Evolutionary conservation across 1,140 invertebrate species (phyloP), one percentile per base, ranked within the genome.

Genomic region (Proctacanthus coquilletti): DNA sequence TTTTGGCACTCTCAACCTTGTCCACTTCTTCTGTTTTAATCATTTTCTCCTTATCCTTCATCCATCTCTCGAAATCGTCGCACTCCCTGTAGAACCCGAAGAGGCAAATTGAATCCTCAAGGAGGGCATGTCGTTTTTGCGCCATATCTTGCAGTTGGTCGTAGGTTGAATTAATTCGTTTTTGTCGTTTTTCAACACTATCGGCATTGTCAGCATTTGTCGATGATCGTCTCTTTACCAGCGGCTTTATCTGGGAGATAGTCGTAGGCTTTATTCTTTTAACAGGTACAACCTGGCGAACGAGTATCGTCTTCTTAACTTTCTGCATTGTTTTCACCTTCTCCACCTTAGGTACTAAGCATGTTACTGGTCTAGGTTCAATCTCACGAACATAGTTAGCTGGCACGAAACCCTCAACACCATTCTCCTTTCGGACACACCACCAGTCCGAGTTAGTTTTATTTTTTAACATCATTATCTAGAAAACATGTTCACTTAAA

Each of bases 401-500:
- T 0, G 95, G 95, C 2, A 96, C 92, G 63, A 96, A 98, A 9
- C 94, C 94, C 52, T 97, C 92, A 1, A 75, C 73, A 0, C 91
- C 84, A 52, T 89, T 87, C 0, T 74, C 71, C 65, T 93, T 95
- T 10, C 91, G 68, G 4, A 97, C 84, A 48, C 85, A 88, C 95
- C 95, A 98, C 94, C 95, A 98, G 60, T 98, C 95, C 1, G 79
- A 73, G 61, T 97, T 98, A 1, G 88, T 95, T 64, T 94, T 93
- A 49, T 83, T 88, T 32, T 97, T 67, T 2, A 98, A 65, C 49
- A 93, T 81, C 82, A 98, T 87, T 3, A 58, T 47, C 13, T 32
- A 34, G 18, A 34, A 77, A 47, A 13, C 11, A 29, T 29, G n/a
- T n/a, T n/a, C n/a, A n/a, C n/a, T n/a, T n/a, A n/a, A n/a, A n/a